phyloP scores from a whole-genome alignment of 2,888 invertebrate genomes.

The Linnaemya tessellans region DNA sequence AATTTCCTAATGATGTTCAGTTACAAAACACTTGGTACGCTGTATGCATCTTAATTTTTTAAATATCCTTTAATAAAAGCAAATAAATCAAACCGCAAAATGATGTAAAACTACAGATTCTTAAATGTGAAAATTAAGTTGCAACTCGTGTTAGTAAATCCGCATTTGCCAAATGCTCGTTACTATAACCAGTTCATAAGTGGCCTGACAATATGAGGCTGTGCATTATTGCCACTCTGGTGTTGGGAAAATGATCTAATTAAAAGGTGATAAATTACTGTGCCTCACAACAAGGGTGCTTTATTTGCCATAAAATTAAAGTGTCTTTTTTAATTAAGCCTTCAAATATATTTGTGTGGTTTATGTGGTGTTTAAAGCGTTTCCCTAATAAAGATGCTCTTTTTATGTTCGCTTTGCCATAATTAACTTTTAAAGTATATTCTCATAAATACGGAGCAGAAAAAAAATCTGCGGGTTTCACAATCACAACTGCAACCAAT shows the following conservation, averaged over 20 bases:
- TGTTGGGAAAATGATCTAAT: conserved; percentile 63
- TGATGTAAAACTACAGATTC: no score
- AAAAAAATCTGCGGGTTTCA: conserved; percentile 49
- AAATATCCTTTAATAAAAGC: no score
- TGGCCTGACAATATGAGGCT: background rate
- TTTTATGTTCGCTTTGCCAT: conserved; percentile 15
- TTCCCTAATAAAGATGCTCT: conserved; percentile 21
- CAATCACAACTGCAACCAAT: conserved; percentile 50
- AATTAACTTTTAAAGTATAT: conserved; percentile 36
- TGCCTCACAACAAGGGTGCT: conserved; percentile 56
- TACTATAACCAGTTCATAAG: background rate
- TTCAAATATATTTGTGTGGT: conserved; percentile 46
- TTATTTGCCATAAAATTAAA: conserved; percentile 70
- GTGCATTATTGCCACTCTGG: background rate
- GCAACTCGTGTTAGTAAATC: no score
- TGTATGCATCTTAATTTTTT: no score
- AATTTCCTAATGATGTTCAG: no score
- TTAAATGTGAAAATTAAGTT: no score
- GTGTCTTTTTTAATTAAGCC: conserved; percentile 69
- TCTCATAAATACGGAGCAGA: background rate
- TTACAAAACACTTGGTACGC: no score
- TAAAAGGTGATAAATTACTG: conserved; percentile 64
- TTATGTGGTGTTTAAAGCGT: conserved; percentile 5
- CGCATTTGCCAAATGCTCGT: no score
- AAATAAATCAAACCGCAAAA: no score